Conservation (phyloP, 2,113 vertebrate genomes). For the Odocoileus virginianus region DNA sequence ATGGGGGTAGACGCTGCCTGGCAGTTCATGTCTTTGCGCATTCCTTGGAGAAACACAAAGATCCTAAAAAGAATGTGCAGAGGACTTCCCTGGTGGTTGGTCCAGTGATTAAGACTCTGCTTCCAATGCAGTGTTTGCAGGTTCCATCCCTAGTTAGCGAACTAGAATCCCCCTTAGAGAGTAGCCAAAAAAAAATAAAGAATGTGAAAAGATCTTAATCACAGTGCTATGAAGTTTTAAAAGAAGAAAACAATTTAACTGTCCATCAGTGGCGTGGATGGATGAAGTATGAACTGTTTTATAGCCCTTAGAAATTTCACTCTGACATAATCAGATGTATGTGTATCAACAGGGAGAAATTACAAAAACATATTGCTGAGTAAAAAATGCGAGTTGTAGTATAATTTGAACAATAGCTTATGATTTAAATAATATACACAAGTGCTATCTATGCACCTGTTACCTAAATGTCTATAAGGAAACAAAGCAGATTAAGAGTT, state of each 20-base stretch:
- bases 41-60: background rate
- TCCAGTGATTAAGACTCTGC: background rate
- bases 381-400: background rate
- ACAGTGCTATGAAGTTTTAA: too few species aligned
- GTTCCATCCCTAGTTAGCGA: background rate
- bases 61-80: too few species aligned
- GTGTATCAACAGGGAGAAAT: rapidly evolving
- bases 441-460: background rate
- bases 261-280: rapidly evolving
- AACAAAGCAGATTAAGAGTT: background rate
- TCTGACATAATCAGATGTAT: rapidly evolving
- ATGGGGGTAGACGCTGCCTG: background rate
- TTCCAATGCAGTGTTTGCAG: background rate
- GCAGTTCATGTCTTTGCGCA: rapidly evolving
- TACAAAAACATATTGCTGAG: rapidly evolving
- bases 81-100: background rate
- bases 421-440: background rate
- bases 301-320: background rate
- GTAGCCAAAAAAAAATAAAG: background rate
- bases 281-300: rapidly evolving
- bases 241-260: background rate
- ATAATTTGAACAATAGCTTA: background rate
- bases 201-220: background rate
- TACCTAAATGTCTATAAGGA: background rate
- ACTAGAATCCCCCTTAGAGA: background rate